These are phyloP conservation scores for Leptocoma aspasia DNA, from an alignment of 2,113 vertebrate species.

Conservation along the genomic window DNA sequence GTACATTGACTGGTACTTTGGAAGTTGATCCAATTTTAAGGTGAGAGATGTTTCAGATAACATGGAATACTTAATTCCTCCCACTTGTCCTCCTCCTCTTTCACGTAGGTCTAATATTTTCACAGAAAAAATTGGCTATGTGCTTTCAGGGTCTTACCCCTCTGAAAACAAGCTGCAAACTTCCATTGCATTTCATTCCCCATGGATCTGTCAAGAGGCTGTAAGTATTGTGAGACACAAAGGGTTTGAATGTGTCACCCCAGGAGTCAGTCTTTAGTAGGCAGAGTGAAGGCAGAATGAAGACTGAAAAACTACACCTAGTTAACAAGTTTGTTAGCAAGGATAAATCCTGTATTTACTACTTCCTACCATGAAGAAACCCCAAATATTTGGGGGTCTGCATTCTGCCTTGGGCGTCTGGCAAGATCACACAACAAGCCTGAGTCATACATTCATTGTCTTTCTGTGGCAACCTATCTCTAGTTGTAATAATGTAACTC, in stretches of 20 bases:
- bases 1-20: not conserved
- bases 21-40: not conserved
- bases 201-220: not conserved
- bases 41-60: not conserved
- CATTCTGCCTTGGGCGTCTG: not conserved
- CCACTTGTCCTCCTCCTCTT: not conserved
- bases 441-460: not conserved
- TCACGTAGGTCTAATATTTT: not conserved
- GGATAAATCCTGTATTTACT: not conserved
- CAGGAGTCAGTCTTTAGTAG: not conserved
- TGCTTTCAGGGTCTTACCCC: not conserved
- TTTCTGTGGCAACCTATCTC: not conserved
- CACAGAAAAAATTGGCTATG: not conserved
- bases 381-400: not conserved
- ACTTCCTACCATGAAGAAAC: not conserved
- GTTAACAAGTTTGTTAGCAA: not conserved
- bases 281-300: not conserved
- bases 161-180: not conserved
- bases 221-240: not conserved
- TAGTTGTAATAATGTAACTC: not conserved
- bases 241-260: not conserved
- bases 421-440: not conserved
- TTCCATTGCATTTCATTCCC: not conserved
- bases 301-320: not conserved
- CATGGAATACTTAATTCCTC: not conserved